phyloP scores from a whole-genome alignment of 2,797 vertebrate species.

The Urosaurus nigricauda region DNA sequence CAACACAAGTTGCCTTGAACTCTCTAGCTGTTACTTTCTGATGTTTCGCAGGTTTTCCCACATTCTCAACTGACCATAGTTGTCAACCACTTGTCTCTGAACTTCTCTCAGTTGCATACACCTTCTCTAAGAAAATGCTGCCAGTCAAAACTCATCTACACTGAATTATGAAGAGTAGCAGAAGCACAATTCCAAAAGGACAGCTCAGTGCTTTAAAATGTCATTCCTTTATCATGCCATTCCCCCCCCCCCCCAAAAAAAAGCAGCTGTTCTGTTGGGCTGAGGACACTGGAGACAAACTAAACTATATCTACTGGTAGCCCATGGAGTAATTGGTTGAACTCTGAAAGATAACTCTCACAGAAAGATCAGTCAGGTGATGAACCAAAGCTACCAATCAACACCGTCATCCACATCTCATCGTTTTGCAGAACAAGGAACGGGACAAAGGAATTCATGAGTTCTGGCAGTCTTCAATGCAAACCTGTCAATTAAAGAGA shows the following conservation, averaged over 20 bases:
- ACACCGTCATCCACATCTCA: neutral
- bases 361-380: neutral
- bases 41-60: neutral
- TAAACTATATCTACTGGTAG: neutral
- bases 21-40: slow-evolving; percentile 18
- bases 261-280: neutral
- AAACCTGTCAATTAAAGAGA: slow-evolving; percentile 18
- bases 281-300: slow-evolving; percentile 11
- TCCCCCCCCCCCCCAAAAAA: neutral
- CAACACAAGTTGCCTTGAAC: neutral
- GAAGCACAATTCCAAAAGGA: slow-evolving; percentile 5
- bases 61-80: neutral
- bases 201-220: slow-evolving; percentile 5
- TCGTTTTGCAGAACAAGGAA: neutral
- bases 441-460: slow-evolving; percentile 6
- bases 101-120: neutral
- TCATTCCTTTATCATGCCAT: neutral
- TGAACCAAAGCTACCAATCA: neutral
- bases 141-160: slow-evolving; percentile 10
- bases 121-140: neutral
- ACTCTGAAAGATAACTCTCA: neutral
- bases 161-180: neutral
- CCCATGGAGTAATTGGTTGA: neutral
- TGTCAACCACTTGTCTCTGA: neutral
- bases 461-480: slow-evolving; percentile 25